These are phyloP conservation scores for Cephus runcator DNA, from an alignment of 2,888 invertebrate species.

Conservation along the genomic window DNA sequence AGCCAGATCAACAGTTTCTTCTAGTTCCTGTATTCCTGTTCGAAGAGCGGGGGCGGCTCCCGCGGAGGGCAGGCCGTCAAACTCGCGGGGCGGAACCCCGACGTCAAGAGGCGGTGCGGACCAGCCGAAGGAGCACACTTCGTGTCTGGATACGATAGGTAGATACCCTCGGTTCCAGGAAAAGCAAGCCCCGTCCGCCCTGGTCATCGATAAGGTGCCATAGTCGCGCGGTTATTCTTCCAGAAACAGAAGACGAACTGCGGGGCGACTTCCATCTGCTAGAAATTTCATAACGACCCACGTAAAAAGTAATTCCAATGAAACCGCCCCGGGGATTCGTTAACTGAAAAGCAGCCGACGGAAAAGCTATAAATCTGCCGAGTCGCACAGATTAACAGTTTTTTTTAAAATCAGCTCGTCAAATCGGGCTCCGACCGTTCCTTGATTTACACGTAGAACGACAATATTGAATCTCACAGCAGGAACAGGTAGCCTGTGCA, in stretches of 20 bases:
- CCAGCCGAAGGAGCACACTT: conserved; percentile 38
- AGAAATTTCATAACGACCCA: background rate
- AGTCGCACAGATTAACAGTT: background rate
- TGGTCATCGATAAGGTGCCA: background rate
- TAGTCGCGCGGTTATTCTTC: background rate
- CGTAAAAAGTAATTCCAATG: background rate
- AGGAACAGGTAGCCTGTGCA: background rate
- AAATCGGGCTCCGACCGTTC: background rate
- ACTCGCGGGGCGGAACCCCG: conserved; percentile 65
- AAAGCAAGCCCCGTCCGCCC: background rate
- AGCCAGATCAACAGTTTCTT: conserved; percentile 36
- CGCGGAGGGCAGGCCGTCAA: conserved; percentile 66
- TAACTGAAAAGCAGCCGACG: background rate
- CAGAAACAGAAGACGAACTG: background rate
- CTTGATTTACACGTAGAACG: background rate
- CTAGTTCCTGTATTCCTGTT: conserved; percentile 61
- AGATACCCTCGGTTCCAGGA: background rate
- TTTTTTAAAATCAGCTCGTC: background rate
- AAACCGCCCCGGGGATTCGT: background rate
- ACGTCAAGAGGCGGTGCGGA: conserved; percentile 64
- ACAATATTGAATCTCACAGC: background rate
- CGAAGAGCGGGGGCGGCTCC: conserved; percentile 66
- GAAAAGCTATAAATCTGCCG: background rate
- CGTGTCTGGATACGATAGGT: background rate
- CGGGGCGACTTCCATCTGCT: background rate